A percentile compares a stretch with the other conserved stretches of the same genome.
Conservation (phyloP, 2,888 invertebrate species). For the Electrophaes corylata region DNA sequence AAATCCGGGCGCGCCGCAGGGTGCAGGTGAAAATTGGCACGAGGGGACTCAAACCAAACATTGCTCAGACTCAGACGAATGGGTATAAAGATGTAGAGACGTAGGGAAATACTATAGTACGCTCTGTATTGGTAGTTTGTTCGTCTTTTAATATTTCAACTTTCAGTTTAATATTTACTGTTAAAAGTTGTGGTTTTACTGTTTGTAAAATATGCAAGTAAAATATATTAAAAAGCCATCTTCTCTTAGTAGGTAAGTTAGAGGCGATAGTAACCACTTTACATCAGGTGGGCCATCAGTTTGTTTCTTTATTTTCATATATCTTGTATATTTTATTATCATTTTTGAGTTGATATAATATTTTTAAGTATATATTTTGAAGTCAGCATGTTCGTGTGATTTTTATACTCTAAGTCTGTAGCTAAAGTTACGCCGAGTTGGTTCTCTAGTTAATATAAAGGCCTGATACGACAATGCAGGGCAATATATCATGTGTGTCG, state of each 20-base stretch:
- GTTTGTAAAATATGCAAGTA: neutral
- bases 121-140: neutral
- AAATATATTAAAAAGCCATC: too few species aligned
- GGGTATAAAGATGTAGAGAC: constrained; percentile 14
- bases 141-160: neutral
- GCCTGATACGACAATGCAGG: constrained; percentile 20
- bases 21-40: constrained; percentile 82
- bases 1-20: constrained; percentile 65
- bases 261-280: too few species aligned
- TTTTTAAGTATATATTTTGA: too few species aligned
- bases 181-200: neutral
- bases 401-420: too few species aligned
- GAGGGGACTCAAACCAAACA: constrained; percentile 79
- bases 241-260: too few species aligned
- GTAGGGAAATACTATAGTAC: neutral
- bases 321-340: too few species aligned
- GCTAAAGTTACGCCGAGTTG: neutral
- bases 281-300: too few species aligned
- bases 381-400: too few species aligned
- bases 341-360: too few species aligned
- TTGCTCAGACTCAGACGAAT: constrained; percentile 43
- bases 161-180: too few species aligned
- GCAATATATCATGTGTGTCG: constrained; percentile 38
- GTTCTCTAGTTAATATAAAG: constrained; percentile 5
- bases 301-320: too few species aligned